Base-by-base conservation (phyloP, 2,888 invertebrate genomes). In the Ceratothoa steindachneri region DNA sequence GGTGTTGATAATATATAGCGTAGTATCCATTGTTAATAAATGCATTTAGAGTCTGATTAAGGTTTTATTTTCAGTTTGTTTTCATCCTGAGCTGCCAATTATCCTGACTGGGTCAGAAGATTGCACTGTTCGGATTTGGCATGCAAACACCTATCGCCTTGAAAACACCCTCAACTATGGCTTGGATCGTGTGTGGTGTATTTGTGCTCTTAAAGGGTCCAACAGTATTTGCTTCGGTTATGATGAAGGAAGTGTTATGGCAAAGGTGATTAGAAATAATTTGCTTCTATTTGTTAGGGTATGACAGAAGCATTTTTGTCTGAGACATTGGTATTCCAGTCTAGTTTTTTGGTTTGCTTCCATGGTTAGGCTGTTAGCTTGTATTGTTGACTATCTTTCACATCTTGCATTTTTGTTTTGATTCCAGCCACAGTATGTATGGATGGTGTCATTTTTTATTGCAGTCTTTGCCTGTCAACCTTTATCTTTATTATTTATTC, bases 81-180 rank as follows among this genome's bases (percentile, higher is more conserved):
- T 99, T 87, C 99, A 99, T 86, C 98, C 99, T 0, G 98, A 98
- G 84, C 86, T 99, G 79, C 99, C 99, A 0, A 93, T 99, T 80
- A 91, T 99, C 74, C 86, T 99, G 81, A 97, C 97, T 0, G 99
- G 97, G 0, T 97, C 97, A 1, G 99, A 99, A 85, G 99, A 99
- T 85, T 96, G 97, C 51, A 97, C 97, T 0, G 93, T 99, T 3
- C 88, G 97, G 77, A 91, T 99, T 79, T 99, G 99, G 99, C 98
- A 99, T 85, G 94, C 98, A 0, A 98, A 97, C 82, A 99, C 99
- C 0, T 97, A 99, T 86, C 88, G 97, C 64, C 87, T 98, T 67
- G 98, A 99, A 85, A 95, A 93, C 24, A 96, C 97, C 0, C 87
- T 99, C 22, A 99, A 98, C 85, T 99, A 99, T 85, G 98, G 98